Evolutionary conservation across 2,797 vertebrate genomes (phyloP), one percentile per base, ranked within the genome.

Genomic region (Sebastes taczanowskii): DNA sequence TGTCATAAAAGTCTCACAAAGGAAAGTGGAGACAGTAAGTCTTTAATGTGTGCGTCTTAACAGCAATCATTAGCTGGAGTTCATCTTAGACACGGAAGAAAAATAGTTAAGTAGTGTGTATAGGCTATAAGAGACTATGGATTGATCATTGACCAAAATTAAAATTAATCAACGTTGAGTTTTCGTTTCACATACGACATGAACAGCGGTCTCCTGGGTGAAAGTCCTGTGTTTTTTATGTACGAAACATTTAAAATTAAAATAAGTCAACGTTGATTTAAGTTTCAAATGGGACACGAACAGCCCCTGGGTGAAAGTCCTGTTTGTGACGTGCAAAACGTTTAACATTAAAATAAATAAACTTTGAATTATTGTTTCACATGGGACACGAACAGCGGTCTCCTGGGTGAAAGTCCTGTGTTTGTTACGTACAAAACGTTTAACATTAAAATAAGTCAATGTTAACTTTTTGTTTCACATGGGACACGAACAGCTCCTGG

Each of bases 1-100:
- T 56, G 67, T 46, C 60, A 74, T 81, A 60, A 87, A 83, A 71
- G 2, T 53, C 72, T 79, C 80, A 75, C 73, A 4, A 68, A 84
- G 72, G 73, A 58, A 77, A 74, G 73, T 58, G 64, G 20, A 32
- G 53, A 58, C 74, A 75, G 70, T 52, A 16, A 64, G 14, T 10
- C 29, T 62, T 61, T 42, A 7, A 69, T 56, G 7, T 49, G 20
- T 22, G 13, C 13, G 6, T 52, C 25, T 52, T 52, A 23, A 18
- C 58, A 61, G 62, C 29, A 20, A 11, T 49, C 62, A 55, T 68
- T 27, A 23, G 52, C 35, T 49, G 4, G 27, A 71, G 11, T 30
- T 42, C 11, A 38, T 38, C 6, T 4, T 18, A 14, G 23, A 77
- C 23, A 18, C 11, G 23, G 18, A 63, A 59, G 7, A 20, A 16